These are phyloP conservation scores for Upupa epops DNA, from an alignment of 2,113 vertebrate genomes.

Conservation along the genomic window DNA sequence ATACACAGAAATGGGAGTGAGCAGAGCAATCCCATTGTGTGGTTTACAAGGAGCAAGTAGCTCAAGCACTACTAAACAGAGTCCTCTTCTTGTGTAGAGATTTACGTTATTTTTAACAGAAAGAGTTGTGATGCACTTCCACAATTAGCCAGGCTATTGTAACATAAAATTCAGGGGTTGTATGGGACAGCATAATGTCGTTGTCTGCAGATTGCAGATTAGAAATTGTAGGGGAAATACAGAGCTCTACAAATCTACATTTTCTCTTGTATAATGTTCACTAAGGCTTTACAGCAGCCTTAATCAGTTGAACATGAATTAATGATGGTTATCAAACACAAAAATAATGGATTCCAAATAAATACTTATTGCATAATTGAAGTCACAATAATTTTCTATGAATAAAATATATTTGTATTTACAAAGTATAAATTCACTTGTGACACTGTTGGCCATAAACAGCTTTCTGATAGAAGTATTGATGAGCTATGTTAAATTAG, in stretches of 20 bases:
- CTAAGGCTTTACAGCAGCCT: constrained; percentile 70
- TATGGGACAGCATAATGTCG: neutral
- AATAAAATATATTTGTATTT: constrained; percentile 85
- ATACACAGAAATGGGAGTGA: neutral
- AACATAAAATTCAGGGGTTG: neutral
- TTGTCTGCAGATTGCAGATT: neutral
- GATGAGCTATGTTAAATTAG: constrained; percentile 77
- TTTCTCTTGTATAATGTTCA: constrained; percentile 72
- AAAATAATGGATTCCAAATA: constrained; percentile 77
- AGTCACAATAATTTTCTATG: constrained; percentile 75
- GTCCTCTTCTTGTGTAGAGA: neutral
- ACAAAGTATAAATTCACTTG: constrained; percentile 70
- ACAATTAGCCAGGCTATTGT: neutral
- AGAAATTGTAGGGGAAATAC: constrained; percentile 26
- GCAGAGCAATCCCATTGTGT: neutral
- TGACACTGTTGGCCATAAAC: constrained; percentile 59
- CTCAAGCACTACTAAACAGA: neutral
- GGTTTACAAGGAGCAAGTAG: neutral
- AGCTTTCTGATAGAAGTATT: constrained; percentile 69
- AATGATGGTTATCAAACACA: constrained; percentile 79
- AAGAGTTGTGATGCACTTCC: neutral
- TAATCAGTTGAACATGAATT: constrained; percentile 81
- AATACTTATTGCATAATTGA: constrained; percentile 82
- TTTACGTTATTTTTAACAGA: neutral
- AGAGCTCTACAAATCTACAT: constrained; percentile 59